Evolutionary conservation across 2,888 invertebrate species (phyloP).

Genomic region (Crepidodera aurea): DNA sequence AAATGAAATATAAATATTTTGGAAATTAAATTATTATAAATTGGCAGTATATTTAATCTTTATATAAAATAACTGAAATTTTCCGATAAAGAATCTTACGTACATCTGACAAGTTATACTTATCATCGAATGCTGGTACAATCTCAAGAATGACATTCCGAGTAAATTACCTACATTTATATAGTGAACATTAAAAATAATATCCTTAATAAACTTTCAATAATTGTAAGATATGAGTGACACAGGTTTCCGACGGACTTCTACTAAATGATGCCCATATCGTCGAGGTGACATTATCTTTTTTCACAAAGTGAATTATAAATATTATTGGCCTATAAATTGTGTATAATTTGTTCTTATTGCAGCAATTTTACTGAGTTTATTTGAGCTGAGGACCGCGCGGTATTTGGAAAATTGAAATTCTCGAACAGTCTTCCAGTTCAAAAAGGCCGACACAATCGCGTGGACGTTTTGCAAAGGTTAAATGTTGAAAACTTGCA

Average conservation of each 20-base stretch:
- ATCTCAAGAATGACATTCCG: constrained; percentile 23
- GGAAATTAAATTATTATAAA: too few relatives aligned
- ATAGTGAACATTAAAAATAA: constrained; percentile 44
- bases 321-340: constrained; percentile 59
- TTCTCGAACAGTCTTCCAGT: constrained; percentile 50
- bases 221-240: constrained; percentile 46
- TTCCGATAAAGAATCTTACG: background rate
- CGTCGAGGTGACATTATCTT: constrained; percentile 20
- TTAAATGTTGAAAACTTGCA: background rate
- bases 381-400: constrained; percentile 51
- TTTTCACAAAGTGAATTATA: constrained; percentile 51
- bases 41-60: too few relatives aligned
- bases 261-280: constrained; percentile 33
- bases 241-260: constrained; percentile 37
- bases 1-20: too few relatives aligned
- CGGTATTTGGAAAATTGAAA: constrained; percentile 59
- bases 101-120: background rate
- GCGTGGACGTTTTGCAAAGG: background rate
- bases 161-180: constrained; percentile 23
- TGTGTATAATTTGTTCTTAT: constrained; percentile 58
- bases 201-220: constrained; percentile 41
- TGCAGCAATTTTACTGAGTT: constrained; percentile 55
- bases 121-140: constrained; percentile 14
- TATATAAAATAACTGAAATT: background rate
- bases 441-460: constrained; percentile 53